Evolutionary conservation across 2,888 invertebrate species (phyloP).

Genomic region (Coecobrya sp.): DNA sequence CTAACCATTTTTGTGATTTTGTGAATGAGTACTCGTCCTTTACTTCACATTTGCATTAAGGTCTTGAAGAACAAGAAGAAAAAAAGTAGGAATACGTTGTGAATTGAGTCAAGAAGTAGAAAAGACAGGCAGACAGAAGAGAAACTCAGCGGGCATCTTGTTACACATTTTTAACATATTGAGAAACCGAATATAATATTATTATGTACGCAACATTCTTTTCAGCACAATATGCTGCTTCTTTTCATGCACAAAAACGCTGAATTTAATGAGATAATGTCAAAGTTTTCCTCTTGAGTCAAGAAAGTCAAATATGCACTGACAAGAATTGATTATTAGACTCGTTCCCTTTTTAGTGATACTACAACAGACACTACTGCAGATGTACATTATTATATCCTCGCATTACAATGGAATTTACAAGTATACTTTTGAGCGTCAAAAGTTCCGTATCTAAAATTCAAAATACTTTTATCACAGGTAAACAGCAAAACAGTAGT

Average conservation of each 20-base stretch:
- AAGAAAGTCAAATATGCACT: constrained; percentile 25
- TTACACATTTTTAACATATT: background rate
- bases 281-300: constrained; percentile 7
- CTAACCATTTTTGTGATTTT: background rate
- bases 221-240: background rate
- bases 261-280: constrained; percentile 42
- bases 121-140: background rate
- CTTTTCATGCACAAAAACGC: background rate
- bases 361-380: background rate
- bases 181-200: too few relatives aligned
- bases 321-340: constrained; percentile 38
- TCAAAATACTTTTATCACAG: background rate
- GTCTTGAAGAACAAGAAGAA: too few relatives aligned
- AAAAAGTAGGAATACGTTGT: background rate
- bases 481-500: background rate
- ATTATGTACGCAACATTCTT: background rate
- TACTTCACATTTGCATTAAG: background rate
- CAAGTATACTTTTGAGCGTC: too few relatives aligned
- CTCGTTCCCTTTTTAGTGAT: background rate
- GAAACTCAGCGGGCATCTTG: background rate
- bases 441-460: too few relatives aligned
- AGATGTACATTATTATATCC: too few relatives aligned
- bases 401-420: too few relatives aligned
- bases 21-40: background rate
- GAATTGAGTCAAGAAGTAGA: background rate